Conservation (phyloP, 1,140 invertebrate genomes). For the Papilio helenus region DNA sequence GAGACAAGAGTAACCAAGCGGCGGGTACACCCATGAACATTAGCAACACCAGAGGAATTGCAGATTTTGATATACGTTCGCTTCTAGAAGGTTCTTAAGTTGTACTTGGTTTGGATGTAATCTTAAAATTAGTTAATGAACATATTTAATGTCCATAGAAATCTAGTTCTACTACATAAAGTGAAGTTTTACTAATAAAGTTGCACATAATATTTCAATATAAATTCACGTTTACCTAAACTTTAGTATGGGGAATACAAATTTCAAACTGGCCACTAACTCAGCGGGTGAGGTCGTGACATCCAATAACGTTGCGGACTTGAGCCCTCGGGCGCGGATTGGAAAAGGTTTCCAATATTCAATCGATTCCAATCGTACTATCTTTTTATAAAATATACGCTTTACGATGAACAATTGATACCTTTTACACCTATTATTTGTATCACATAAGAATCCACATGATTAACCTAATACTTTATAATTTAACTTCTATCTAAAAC, state of each 20-base stretch:
- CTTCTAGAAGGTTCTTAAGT: no score
- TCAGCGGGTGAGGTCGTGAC: slow-evolving; percentile 33
- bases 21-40: no score
- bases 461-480: no score
- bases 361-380: slow-evolving; percentile 13
- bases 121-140: no score
- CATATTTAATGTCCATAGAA: neutral
- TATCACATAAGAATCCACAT: neutral
- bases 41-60: no score
- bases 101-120: no score
- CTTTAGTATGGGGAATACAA: slow-evolving; percentile 17
- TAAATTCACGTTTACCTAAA: slow-evolving; percentile 14
- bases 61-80: no score
- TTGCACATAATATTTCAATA: neutral
- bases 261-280: slow-evolving; percentile 30
- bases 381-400: slow-evolving; percentile 27
- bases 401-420: neutral
- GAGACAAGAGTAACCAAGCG: no score
- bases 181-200: neutral
- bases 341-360: slow-evolving; percentile 39
- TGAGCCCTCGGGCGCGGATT: slow-evolving; percentile 28
- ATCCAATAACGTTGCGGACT: slow-evolving; percentile 33
- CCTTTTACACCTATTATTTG: neutral
- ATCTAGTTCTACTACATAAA: no score
- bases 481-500: neutral